Evolutionary conservation across 2,888 invertebrate genomes (phyloP).

Genomic region (Nymphalis c-album): DNA sequence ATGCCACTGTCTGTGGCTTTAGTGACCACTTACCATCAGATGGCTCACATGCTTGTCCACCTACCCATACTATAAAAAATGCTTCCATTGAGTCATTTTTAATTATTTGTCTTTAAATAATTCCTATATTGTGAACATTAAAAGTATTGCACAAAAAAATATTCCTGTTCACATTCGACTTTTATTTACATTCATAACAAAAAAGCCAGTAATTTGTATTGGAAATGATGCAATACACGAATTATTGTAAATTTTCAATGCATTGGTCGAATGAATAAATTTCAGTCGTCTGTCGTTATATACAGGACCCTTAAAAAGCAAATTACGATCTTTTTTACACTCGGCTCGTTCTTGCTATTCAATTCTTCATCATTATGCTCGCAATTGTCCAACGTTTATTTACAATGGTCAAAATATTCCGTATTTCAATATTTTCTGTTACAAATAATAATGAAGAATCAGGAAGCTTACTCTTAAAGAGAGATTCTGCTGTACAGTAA

Average conservation of each 20-base stretch:
- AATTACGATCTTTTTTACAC: slow-evolving; percentile 15
- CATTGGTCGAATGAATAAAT: slow-evolving; percentile 2
- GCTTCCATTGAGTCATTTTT: no score
- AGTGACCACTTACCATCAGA: no score
- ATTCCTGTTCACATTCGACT: background rate
- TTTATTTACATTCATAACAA: background rate
- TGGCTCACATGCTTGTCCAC: no score
- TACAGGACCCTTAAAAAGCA: background rate
- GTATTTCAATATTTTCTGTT: slow-evolving; percentile 18
- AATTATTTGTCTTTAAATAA: no score
- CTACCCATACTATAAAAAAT: no score
- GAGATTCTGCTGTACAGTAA: no score
- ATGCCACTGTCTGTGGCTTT: no score
- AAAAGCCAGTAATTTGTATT: background rate
- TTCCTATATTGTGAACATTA: no score
- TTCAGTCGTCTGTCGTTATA: slow-evolving; percentile 2
- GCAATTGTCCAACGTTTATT: slow-evolving; percentile 14
- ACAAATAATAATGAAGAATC: slow-evolving; percentile 10
- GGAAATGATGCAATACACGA: background rate
- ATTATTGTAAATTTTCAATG: background rate
- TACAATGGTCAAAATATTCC: slow-evolving; percentile 3
- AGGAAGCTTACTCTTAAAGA: slow-evolving; percentile 5
- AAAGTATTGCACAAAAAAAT: background rate
- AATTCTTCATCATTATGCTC: slow-evolving; percentile 7
- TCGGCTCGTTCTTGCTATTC: slow-evolving; percentile 14